Conservation (phyloP, 2,113 vertebrate species). For the Elgaria multicarinata region DNA sequence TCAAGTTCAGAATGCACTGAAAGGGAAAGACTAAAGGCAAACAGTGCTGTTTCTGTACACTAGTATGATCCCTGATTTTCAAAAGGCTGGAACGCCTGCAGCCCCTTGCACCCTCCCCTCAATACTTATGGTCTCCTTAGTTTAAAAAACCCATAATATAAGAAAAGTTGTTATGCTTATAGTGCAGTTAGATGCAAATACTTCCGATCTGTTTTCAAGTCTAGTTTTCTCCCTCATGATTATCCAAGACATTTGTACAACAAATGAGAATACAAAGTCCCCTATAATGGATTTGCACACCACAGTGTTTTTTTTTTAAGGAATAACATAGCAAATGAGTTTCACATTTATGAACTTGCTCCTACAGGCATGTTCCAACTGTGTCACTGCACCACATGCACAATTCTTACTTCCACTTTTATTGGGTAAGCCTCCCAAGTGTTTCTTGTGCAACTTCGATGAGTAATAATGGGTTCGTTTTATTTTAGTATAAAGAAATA, state of each 20-base stretch:
- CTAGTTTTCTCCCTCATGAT: background rate
- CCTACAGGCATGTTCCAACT: background rate
- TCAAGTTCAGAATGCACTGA: background rate
- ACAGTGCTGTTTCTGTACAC: background rate
- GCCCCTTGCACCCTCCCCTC: background rate
- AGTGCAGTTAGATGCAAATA: background rate
- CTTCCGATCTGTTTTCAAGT: background rate
- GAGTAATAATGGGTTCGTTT: background rate
- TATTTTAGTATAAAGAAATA: background rate
- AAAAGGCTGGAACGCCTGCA: too few species aligned
- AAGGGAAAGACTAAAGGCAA: background rate
- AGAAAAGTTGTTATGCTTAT: background rate
- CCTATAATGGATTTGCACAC: background rate
- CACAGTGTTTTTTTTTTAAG: background rate
- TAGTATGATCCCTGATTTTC: background rate
- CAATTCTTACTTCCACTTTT: background rate
- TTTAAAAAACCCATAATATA: background rate
- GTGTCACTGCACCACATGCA: background rate
- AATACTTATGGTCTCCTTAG: background rate
- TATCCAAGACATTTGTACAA: background rate
- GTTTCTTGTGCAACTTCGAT: background rate
- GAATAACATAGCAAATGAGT: background rate
- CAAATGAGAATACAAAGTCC: background rate
- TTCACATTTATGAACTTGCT: background rate
- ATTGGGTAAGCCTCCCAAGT: background rate